Evolutionary conservation across 1,140 invertebrate species (phyloP).

Genomic region (Trichonephila clavipes): DNA sequence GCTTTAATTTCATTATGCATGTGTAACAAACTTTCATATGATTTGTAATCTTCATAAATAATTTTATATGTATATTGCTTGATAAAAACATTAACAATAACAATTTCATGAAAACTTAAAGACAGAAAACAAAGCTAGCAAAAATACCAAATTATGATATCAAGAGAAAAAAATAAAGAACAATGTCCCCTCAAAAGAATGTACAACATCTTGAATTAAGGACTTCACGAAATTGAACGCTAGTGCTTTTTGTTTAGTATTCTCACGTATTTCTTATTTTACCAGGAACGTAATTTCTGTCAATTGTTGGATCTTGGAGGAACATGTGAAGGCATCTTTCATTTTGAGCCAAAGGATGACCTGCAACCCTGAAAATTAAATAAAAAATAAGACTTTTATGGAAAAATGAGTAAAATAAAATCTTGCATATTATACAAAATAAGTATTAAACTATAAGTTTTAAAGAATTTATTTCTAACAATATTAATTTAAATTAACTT

Average conservation of each 20-base stretch:
- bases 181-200: conserved; percentile 64
- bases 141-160: conserved; percentile 25
- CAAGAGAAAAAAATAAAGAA: conserved; percentile 34
- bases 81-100: conserved; percentile 66
- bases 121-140: conserved; percentile 31
- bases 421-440: too few relatives aligned
- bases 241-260: conserved; percentile 21
- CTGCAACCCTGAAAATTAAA: conserved; percentile 88
- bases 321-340: conserved; percentile 99
- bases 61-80: neutral
- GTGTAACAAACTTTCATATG: neutral
- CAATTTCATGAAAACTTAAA: conserved; percentile 32
- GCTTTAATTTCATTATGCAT: neutral
- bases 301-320: conserved; percentile 97
- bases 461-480: too few relatives aligned
- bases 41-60: conserved; percentile 43
- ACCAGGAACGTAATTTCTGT: conserved; percentile 99
- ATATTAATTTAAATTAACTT: too few relatives aligned
- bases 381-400: neutral
- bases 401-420: too few relatives aligned
- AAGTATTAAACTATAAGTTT: too few relatives aligned
- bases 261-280: conserved; percentile 96
- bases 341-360: conserved; percentile 99
- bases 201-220: conserved; percentile 54
- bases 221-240: conserved; percentile 43